Evolutionary conservation across 1,140 invertebrate species (phyloP), one percentile per base, ranked within the genome.

Genomic region (Pseudobourletiella spinata): DNA sequence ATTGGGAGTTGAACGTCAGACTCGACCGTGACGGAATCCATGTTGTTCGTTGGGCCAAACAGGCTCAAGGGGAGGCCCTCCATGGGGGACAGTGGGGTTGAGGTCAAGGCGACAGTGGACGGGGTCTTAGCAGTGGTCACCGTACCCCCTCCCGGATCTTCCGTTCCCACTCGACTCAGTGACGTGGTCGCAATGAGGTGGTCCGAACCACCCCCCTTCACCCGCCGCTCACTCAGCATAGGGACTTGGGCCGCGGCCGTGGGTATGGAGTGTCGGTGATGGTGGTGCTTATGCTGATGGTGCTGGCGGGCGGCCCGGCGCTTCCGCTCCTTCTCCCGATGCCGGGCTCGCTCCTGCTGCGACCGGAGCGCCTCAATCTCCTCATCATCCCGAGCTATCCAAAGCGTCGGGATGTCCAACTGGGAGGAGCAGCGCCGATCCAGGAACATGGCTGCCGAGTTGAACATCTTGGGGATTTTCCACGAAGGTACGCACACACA

Each of bases 391-490:
- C 50, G 25, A 24, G 57, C 57, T 43, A 63, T 24, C 61, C 62
- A 64, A 18, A 66, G 43, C 15, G 61, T 64, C 16, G 67, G 67
- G 50, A 69, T 66, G 16, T 69, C 64, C 43, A 66, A 54, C 26
- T 69, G 67, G 2, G 67, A 69, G 20, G 67, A 69, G 42, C 64
- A 66, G 46, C 67, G 51, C 30, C 67, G 46, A 22, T 59, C 67
- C 16, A 69, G 48, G 57, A 69, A 69, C 61, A 69, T 64, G 18
- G 67, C 67, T 30, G 67, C 67, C 16, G 67, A 69, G 56, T 69
- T 69, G 61, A 66, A 69, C 67, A 69, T 66, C 44, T 6, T 48
- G 32, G n/a, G n/a, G n/a, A n/a, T 39, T 39, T 11, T 39, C 35
- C n/a, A 39, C 35, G 11, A 11, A 11, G 11, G 11, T 39, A 11